A percentile compares a stretch with the other conserved stretches of the same genome.
Evolutionary conservation across 1,140 invertebrate species (phyloP).

Genomic region (Drosophila nigrodunni): DNA sequence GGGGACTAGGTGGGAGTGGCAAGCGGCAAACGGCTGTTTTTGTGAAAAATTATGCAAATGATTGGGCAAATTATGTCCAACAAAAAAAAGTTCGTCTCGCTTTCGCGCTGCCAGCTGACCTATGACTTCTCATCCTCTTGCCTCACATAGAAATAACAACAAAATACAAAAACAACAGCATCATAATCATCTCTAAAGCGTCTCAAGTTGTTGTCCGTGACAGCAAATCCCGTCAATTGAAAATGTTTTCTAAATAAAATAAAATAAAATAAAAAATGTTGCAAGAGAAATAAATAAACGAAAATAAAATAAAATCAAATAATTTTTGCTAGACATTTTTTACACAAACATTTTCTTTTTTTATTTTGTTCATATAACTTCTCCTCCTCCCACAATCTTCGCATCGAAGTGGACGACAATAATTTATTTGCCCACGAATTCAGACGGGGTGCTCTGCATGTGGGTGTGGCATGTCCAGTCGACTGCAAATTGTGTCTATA

Average conservation of each 20-base stretch:
- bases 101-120: constrained; percentile 54
- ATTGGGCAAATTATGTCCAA: constrained; percentile 81
- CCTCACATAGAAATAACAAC: neutral
- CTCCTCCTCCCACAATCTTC: neutral
- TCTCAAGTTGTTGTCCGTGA: constrained; percentile 51
- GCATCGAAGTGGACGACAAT: neutral
- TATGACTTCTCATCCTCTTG: constrained; percentile 34
- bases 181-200: constrained; percentile 22
- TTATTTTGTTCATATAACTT: neutral
- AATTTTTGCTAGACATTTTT: constrained; percentile 24
- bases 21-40: constrained; percentile 61
- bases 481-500: constrained; percentile 40
- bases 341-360: constrained; percentile 20
- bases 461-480: constrained; percentile 13
- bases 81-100: constrained; percentile 47
- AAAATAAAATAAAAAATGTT: constrained; percentile 51
- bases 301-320: constrained; percentile 28
- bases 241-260: constrained; percentile 42
- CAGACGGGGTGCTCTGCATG: neutral
- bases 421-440: constrained; percentile 42
- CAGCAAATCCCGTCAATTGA: constrained; percentile 75
- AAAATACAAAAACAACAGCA: constrained; percentile 19
- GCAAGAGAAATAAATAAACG: constrained; percentile 29
- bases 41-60: constrained; percentile 79
- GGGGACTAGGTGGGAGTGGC: constrained; percentile 2